Conservation (phyloP, 2,888 invertebrate genomes). For the Invenusta paracnida region DNA sequence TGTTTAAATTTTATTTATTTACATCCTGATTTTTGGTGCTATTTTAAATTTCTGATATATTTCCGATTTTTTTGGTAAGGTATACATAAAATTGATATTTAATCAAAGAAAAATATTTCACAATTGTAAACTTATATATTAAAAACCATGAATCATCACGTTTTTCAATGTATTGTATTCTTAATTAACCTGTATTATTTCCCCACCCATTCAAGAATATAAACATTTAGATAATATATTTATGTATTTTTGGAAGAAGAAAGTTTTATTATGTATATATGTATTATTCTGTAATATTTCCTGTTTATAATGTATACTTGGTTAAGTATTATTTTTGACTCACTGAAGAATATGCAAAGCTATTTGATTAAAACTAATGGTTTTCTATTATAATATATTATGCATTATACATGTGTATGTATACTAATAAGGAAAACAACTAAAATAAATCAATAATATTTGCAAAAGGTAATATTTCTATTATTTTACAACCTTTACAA, state of each 20-base stretch:
- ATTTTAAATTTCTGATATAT: too few species aligned
- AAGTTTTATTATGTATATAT: neutral
- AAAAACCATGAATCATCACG: too few species aligned
- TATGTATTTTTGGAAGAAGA: neutral
- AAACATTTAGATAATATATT: neutral
- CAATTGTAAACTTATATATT: too few species aligned
- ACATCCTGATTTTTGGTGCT: too few species aligned
- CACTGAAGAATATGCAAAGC: neutral
- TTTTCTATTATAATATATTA: neutral
- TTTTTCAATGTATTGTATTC: too few species aligned
- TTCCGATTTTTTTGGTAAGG: too few species aligned
- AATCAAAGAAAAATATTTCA: too few species aligned
- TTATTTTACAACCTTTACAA: neutral
- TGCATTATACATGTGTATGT: neutral
- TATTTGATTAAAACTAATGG: neutral
- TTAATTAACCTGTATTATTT: neutral
- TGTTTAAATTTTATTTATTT: too few species aligned
- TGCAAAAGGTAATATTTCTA: neutral
- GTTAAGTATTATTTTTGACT: neutral
- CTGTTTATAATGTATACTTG: neutral
- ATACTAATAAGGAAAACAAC: neutral
- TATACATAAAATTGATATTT: too few species aligned
- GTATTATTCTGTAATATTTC: neutral
- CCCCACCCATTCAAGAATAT: neutral
- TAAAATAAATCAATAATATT: neutral